phyloP scores from a whole-genome alignment of 2,888 invertebrate species.

The Emesis russula region DNA sequence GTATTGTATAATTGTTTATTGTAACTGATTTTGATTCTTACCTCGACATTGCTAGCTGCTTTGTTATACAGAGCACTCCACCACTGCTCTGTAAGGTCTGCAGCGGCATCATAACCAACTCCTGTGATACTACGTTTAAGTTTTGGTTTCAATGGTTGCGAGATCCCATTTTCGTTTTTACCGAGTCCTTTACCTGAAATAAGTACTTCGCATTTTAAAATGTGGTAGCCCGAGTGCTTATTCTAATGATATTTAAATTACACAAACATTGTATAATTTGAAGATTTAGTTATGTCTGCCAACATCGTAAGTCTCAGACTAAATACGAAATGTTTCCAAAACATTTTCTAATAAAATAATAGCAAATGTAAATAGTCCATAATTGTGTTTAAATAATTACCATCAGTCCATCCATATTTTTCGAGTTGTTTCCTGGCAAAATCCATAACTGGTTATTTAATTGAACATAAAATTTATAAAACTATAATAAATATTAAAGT shows the following conservation, averaged over 20 bases:
- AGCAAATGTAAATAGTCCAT: too few species aligned
- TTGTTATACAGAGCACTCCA: conserved; percentile 98
- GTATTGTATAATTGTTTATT: too few species aligned
- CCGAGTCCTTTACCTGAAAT: conserved; percentile 98
- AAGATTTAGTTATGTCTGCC: too few species aligned
- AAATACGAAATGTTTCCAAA: too few species aligned
- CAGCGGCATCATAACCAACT: conserved; percentile 98
- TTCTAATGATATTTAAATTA: too few species aligned
- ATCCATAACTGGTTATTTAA: conserved; percentile 94
- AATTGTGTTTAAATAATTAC: conserved; percentile 87
- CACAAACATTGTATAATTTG: too few species aligned
- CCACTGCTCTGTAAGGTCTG: conserved; percentile 98
- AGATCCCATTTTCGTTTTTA: conserved; percentile 98
- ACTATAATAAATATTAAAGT: too few species aligned
- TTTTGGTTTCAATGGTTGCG: conserved; percentile 98
- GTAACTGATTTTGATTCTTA: conserved; percentile 87
- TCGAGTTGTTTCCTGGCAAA: conserved; percentile 97
- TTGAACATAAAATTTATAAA: neutral
- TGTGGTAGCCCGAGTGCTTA: neutral
- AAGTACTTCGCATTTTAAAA: conserved; percentile 9
- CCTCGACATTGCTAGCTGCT: conserved; percentile 97
- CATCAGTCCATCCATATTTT: conserved; percentile 98
- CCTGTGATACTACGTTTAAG: conserved; percentile 98
- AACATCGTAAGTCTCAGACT: too few species aligned
- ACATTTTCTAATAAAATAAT: too few species aligned